Evolutionary conservation across 2,888 invertebrate species (phyloP).

Genomic region (Monochamus alternatus): DNA sequence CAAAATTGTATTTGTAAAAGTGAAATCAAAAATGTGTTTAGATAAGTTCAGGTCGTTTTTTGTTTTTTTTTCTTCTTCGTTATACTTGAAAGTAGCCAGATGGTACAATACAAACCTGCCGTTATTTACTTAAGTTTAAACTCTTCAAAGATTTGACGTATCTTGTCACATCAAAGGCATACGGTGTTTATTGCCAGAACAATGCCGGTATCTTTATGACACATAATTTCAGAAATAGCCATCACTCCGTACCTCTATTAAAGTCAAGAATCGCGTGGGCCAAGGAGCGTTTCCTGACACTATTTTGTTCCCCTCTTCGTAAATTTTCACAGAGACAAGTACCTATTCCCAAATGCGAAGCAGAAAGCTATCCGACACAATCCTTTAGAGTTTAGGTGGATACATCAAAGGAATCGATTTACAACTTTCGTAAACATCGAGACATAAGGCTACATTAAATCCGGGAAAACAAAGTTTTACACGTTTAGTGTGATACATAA

Average conservation of each 20-base stretch:
- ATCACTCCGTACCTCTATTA: conserved; percentile 19
- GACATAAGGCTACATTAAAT: conserved; percentile 23
- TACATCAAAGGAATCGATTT: conserved; percentile 36
- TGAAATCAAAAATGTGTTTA: too few relatives aligned
- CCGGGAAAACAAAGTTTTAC: background rate
- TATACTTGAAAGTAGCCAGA: too few relatives aligned
- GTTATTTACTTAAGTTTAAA: too few relatives aligned
- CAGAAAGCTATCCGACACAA: conserved; percentile 35
- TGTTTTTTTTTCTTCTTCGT: too few relatives aligned
- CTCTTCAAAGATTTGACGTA: too few relatives aligned
- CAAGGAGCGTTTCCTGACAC: conserved; percentile 28
- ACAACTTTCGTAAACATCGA: conserved; percentile 39
- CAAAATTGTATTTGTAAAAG: too few relatives aligned
- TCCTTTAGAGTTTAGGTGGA: conserved; percentile 29
- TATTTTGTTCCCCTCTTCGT: conserved; percentile 8
- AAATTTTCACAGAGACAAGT: conserved; percentile 33
- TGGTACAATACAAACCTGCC: too few relatives aligned
- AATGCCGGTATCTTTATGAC: conserved; percentile 11
- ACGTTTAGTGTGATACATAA: too few relatives aligned
- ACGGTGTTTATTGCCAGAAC: conserved; percentile 1
- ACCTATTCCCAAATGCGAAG: conserved; percentile 32
- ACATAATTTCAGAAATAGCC: conserved; percentile 13
- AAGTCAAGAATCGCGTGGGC: conserved; percentile 36
- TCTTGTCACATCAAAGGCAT: conserved; percentile 6
- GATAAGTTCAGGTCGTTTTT: too few relatives aligned